These are phyloP conservation scores for Podotricha telesiphe DNA, from an alignment of 2,888 invertebrate genomes.

Conservation along the genomic window DNA sequence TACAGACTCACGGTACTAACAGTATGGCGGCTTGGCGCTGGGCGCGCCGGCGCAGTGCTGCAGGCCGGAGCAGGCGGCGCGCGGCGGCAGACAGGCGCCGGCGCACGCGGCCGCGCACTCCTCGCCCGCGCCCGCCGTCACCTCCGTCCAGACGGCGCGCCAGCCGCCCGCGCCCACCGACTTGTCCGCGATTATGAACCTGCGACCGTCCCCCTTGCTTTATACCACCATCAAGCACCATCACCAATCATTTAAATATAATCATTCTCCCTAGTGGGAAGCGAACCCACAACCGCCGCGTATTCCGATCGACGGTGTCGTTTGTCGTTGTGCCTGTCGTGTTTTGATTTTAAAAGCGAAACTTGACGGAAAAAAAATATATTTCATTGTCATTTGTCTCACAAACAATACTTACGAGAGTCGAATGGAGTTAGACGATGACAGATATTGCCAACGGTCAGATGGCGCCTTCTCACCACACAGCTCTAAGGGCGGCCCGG, in stretches of 20 bases:
- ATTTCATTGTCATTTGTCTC: neutral
- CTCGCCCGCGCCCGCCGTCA: conserved; percentile 84
- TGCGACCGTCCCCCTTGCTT: conserved; percentile 61
- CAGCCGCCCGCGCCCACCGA: conserved; percentile 97
- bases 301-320: no score
- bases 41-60: conserved; percentile 89
- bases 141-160: conserved; percentile 97
- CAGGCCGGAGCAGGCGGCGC: conserved; percentile 73
- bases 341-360: no score
- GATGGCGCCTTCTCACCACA: conserved; percentile 92
- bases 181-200: conserved; percentile 97
- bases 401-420: conserved; percentile 86
- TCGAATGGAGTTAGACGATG: conserved; percentile 93
- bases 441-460: conserved; percentile 92
- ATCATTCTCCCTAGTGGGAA: no score
- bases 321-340: no score
- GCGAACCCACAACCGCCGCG: no score
- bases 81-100: conserved; percentile 67
- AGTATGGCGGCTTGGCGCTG: conserved; percentile 86
- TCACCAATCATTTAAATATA: no score
- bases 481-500: conserved; percentile 92
- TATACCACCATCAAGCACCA: no score
- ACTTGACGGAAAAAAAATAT: no score
- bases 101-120: conserved; percentile 52
- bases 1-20: conserved; percentile 83